Conservation (phyloP, 2,113 vertebrate species). For the Anarrhichthys ocellatus region DNA sequence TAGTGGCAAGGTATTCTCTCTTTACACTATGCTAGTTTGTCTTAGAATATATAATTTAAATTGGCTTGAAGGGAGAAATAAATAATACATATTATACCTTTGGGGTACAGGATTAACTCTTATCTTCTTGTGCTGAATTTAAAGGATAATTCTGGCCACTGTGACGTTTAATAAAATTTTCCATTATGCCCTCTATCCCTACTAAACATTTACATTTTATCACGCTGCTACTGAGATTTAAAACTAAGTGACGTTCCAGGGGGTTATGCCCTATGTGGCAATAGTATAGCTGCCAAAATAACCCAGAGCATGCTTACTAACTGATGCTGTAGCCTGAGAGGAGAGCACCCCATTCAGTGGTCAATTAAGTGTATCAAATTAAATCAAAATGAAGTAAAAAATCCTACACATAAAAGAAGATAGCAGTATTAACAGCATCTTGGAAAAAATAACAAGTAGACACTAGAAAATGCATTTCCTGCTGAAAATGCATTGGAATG, state of each 20-base stretch:
- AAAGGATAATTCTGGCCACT: constrained; percentile 12
- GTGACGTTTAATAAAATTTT: neutral
- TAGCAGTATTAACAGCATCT: constrained; percentile 21
- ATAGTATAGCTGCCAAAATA: constrained; percentile 24
- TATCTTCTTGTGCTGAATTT: constrained; percentile 12
- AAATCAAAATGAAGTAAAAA: constrained; percentile 33
- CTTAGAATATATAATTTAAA: constrained; percentile 25
- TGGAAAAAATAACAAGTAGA: constrained; percentile 27
- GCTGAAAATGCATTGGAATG: too few species aligned
- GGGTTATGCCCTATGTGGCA: constrained; percentile 5
- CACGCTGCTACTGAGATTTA: constrained; percentile 8
- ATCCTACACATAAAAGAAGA: constrained; percentile 9
- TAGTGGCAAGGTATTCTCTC: neutral
- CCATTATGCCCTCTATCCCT: constrained; percentile 7
- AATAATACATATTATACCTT: constrained; percentile 2
- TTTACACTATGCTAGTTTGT: neutral
- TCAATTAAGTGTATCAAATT: constrained; percentile 31
- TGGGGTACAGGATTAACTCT: constrained; percentile 14
- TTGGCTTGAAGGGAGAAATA: neutral
- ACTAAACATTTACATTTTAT: constrained; percentile 3
- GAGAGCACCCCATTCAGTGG: neutral
- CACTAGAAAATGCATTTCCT: too few species aligned
- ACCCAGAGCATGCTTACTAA: constrained; percentile 11
- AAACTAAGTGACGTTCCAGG: constrained; percentile 10
- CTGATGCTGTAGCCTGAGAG: constrained; percentile 26